Evolutionary conservation across 2,797 vertebrate species (phyloP).

Genomic region (Xerus rutilus): DNA sequence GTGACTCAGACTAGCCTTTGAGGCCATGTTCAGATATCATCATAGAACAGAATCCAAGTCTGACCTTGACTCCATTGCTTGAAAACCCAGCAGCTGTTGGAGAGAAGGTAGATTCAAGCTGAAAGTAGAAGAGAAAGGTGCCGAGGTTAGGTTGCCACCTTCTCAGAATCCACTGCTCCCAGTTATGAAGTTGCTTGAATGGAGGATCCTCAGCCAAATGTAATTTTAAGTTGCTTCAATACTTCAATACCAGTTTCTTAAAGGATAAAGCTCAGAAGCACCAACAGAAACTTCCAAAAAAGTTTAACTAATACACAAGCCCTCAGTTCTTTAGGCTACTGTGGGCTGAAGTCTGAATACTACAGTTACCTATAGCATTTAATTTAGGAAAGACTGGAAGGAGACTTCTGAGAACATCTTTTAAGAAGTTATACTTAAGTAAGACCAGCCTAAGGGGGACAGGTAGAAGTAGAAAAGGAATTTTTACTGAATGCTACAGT

Average conservation of each 20-base stretch:
- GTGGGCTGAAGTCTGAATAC: not conserved
- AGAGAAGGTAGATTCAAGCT: not conserved
- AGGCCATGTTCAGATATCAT: not conserved
- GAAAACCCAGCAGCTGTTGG: not conserved
- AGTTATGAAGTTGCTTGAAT: not conserved
- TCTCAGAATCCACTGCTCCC: not conserved
- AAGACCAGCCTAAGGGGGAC: not conserved
- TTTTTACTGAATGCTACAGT: not conserved
- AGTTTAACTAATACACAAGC: not conserved
- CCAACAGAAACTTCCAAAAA: not conserved
- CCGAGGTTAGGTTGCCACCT: not conserved
- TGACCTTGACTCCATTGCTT: not conserved
- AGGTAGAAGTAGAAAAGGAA: not conserved
- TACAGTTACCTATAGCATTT: not conserved
- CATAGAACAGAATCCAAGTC: not conserved
- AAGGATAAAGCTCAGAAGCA: not conserved
- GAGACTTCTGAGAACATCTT: not conserved
- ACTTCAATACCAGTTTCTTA: not conserved
- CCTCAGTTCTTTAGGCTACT: not conserved
- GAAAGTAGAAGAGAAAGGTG: conserved; percentile 20
- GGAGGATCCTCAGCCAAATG: not conserved
- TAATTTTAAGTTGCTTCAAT: not conserved
- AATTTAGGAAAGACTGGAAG: conserved; percentile 12
- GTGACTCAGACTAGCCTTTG: not conserved
- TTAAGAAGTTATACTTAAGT: not conserved